Base-by-base conservation (phyloP, 2,888 invertebrate genomes). In the Amphipyra berbera region DNA sequence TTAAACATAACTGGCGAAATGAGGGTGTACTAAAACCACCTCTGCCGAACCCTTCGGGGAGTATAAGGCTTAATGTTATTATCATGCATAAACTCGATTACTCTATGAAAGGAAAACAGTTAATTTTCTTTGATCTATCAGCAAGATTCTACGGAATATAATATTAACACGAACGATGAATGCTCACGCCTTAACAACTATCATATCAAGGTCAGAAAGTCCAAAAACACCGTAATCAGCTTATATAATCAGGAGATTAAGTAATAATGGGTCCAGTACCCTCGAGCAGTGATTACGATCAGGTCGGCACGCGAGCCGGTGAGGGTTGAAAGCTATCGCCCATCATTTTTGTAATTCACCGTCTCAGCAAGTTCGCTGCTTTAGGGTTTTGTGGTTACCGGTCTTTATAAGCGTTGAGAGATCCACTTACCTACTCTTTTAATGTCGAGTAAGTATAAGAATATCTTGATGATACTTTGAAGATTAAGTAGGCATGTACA, bases 251-350 rank as follows among this genome's bases (percentile, higher is more conserved):
- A 59, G 59, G 46, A 49, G 72, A 78, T 78, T 79, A 68, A 65
- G 75, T 72, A 75, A 78, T 78, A 80, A 78, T 71, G 68, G 75
- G 60, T 62, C 61, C 53, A 64, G 64, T 64, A 67, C 75, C 71
- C 66, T 72, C 45, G 50, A 64, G 46, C 41, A 53, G 45, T 46
- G 68, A 80, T 78, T 63, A 67, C 47, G 27, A 78, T 80, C 80
- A 46, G 49, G 46, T 10, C 27, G 14, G 14, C 74, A 69, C 69
- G 70, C 75, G 53, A 74, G 44, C 55, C 10, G 42, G 35, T 10
- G 42, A 35, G 40, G 64, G 37, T 50, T 75, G 44, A 64, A 58
- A 58, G 66, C 54, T 75, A 70, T 71, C 63, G 61, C 53, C 37
- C 57, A 60, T 76, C 63, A 73, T 66, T 79, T 59, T 64, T 54